Base-by-base conservation (phyloP, 2,888 invertebrate species). In the Archaeoteleia sp. region DNA sequence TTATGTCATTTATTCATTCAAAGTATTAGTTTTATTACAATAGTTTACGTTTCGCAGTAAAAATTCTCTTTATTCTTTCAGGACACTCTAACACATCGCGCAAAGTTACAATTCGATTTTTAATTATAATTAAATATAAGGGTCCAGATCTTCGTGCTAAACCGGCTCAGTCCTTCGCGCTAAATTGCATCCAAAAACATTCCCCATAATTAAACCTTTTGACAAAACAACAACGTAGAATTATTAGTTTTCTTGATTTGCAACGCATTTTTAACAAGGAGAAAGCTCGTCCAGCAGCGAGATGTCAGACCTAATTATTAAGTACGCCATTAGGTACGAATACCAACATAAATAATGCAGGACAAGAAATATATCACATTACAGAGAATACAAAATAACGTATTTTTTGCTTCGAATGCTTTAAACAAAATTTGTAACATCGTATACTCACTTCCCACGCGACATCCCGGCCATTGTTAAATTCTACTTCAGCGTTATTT, bases 261-360 rank as follows among this genome's bases (percentile, higher is more conserved):
- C n/a, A n/a, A n/a, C n/a, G n/a, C n/a, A n/a, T n/a, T n/a, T n/a
- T n/a, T n/a, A 58, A 57, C 48, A 62, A 53, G 67, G 61, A 67
- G 57, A 62, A 58, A 67, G 67, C 67, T 53, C 62, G 58, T 63
- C 68, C 62, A 68, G 67, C 62, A 68, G 57, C 55, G 57, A 57
- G 62, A 61, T 51, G 46, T 62, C 57, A 57, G 67, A 62, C 62
- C 48, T 57, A 57, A 62, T 67, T 37, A 8, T 37, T 67, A 67
- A 67, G 67, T 67, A 67, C 67, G 62, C 53, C 27, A n/a, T 42
- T 39, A 42, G 35, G 34, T 32, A 48, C 34, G 20, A 67, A 53
- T 60, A 53, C 34, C 45, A 23, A 32, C 34, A 65, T 43, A 57
- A 58, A 53, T 46, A n/a, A n/a, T 40, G 37, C 55, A 15, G 14